A percentile compares a stretch with the other conserved stretches of the same genome.
Conservation (phyloP, 30 jellyfish, hydroid and myxozoan species). For the Aurelia sp. region DNA sequence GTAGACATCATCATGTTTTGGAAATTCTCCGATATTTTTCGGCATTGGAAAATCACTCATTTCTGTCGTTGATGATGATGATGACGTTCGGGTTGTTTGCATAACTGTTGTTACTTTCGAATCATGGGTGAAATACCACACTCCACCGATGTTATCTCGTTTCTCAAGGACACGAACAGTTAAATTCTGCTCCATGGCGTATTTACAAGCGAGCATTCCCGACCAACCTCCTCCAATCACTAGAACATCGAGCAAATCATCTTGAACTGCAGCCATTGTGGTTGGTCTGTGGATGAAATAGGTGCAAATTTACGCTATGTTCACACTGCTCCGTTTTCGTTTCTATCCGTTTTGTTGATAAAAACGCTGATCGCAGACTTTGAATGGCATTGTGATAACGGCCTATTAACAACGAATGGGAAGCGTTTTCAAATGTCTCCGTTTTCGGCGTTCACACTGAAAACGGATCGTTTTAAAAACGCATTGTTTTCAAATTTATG, state of each 20-base stretch:
- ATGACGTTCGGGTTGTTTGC: constrained; percentile 80
- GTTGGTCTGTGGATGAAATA: not conserved
- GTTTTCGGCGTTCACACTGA: too few species aligned
- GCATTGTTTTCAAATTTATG: too few species aligned
- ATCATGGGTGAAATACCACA: constrained; percentile 85
- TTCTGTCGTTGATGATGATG: constrained; percentile 90
- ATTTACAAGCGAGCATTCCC: constrained; percentile 87
- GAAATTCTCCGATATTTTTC: constrained; percentile 85
- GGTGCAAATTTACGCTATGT: too few species aligned
- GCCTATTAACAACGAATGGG: too few species aligned
- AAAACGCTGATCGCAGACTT: too few species aligned
- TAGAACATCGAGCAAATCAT: constrained; percentile 68
- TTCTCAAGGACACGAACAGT: constrained; percentile 73
- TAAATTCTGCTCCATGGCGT: constrained; percentile 76
- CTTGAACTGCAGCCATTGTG: constrained; percentile 77
- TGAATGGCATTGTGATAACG: too few species aligned
- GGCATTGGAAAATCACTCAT: constrained; percentile 97
- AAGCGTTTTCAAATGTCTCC: too few species aligned
- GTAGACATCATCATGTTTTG: constrained; percentile 78
- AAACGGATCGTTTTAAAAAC: too few species aligned
- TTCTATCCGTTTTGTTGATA: too few species aligned
- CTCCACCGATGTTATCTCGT: constrained; percentile 89
- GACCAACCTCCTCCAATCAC: constrained; percentile 96
- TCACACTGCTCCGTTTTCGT: too few species aligned
- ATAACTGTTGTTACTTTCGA: constrained; percentile 78